A percentile compares a stretch with the other conserved stretches of the same genome.
These are phyloP conservation scores for Mionectes macconnelli DNA, from an alignment of 2,113 vertebrate genomes.

Conservation along the genomic window DNA sequence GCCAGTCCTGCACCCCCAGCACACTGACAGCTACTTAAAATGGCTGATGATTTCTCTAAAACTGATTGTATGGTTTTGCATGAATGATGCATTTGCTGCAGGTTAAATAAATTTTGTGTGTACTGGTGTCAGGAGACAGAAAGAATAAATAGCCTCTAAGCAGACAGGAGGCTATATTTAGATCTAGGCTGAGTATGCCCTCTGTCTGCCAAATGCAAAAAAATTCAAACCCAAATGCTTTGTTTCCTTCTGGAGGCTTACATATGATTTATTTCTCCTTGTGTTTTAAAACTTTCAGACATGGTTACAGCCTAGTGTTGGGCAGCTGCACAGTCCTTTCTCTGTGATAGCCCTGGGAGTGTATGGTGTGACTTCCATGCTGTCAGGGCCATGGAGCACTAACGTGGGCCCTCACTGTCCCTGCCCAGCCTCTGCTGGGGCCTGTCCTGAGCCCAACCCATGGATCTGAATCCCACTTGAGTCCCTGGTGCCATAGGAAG, in stretches of 20 bases:
- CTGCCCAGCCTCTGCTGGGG: neutral
- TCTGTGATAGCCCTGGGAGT: neutral
- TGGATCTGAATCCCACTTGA: neutral
- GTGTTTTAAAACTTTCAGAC: neutral
- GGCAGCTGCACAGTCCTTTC: neutral
- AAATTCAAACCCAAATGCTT: neutral
- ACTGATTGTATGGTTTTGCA: neutral
- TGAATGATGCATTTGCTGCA: neutral
- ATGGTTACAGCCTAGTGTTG: neutral
- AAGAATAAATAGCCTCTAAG: conserved; percentile 5
- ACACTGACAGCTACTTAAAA: neutral
- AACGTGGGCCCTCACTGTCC: neutral
- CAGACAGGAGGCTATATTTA: conserved; percentile 27
- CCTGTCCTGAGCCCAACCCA: neutral
- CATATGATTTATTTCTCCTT: neutral
- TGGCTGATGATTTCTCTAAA: neutral
- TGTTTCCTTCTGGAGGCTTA: neutral
- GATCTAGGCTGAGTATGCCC: conserved; percentile 23
- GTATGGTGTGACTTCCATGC: accelerated
- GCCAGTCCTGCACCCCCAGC: neutral
- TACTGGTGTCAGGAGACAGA: neutral
- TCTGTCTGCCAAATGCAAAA: conserved; percentile 47
- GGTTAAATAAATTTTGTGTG: neutral
- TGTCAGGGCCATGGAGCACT: neutral
- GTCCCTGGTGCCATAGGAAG: neutral